Percentiles rank a stretch among this genome's conserved stretches.
Conservation (phyloP, 2,888 invertebrate genomes). For the Drosophila lutescens region DNA sequence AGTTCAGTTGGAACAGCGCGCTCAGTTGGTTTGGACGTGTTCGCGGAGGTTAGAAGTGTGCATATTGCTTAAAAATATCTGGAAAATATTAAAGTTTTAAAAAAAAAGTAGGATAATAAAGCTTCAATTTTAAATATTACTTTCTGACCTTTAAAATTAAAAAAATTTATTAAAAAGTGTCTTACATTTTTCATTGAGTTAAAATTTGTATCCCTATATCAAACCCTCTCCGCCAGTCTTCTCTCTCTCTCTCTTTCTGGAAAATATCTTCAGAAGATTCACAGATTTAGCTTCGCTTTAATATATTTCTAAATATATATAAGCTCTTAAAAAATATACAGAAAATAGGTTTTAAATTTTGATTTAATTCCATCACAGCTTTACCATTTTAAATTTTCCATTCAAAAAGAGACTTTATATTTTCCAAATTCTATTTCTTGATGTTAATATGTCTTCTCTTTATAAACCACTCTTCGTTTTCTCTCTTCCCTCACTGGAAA, state of each 20-base stretch:
- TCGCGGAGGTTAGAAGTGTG: slow-evolving; percentile 46
- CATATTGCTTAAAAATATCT: not conserved
- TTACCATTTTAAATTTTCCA: too few relatives aligned
- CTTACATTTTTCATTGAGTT: not conserved
- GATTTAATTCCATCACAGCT: too few relatives aligned
- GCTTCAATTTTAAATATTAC: too few relatives aligned
- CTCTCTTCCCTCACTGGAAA: slow-evolving; percentile 8
- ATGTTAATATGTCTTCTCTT: not conserved
- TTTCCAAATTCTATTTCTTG: not conserved
- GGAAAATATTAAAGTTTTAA: not conserved
- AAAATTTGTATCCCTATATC: not conserved
- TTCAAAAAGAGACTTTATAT: not conserved
- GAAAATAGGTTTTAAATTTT: not conserved
- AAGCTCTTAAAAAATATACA: not conserved
- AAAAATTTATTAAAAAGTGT: not conserved
- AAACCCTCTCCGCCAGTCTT: not conserved
- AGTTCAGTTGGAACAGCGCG: slow-evolving; percentile 76
- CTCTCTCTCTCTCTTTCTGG: not conserved
- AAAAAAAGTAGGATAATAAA: too few relatives aligned
- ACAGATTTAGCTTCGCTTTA: not conserved
- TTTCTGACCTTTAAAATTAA: not conserved
- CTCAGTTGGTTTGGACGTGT: slow-evolving; percentile 72
- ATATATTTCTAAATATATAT: not conserved
- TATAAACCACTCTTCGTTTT: slow-evolving; percentile 10
- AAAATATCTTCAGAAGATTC: not conserved